Conservation (phyloP, 2,113 vertebrate species). For the Pangasianodon gigas region DNA sequence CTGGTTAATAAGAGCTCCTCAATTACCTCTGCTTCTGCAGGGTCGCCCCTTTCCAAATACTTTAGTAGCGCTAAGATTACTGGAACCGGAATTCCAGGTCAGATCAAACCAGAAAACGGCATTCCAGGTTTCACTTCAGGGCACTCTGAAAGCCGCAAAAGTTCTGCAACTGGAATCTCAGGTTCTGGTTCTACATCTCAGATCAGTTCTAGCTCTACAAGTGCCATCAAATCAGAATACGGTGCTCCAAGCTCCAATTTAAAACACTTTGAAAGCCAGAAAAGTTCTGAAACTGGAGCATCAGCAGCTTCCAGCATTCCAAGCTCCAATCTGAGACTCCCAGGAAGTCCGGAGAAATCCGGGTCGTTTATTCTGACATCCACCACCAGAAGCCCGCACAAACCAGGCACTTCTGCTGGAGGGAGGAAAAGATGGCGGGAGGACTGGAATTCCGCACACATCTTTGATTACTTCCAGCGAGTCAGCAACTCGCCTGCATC, state of each 20-base stretch:
- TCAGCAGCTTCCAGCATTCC: background rate
- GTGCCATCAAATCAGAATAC: background rate
- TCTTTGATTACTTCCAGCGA: slow-evolving; percentile 68
- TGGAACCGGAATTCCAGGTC: background rate
- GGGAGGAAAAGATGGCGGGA: slow-evolving; percentile 68
- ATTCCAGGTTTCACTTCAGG: background rate
- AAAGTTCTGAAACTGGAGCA: background rate
- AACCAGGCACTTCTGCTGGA: slow-evolving; percentile 1
- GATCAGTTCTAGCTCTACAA: background rate
- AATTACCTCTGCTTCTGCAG: slow-evolving; percentile 7
- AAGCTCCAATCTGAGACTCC: background rate
- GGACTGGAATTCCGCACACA: slow-evolving; percentile 51
- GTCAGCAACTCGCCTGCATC: slow-evolving; percentile 20
- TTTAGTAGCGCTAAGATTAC: slow-evolving; percentile 32
- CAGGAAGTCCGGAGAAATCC: slow-evolving; percentile 18
- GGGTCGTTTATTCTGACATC: background rate
- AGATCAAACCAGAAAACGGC: background rate
- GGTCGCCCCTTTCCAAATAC: slow-evolving; percentile 50
- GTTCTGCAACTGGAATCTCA: background rate
- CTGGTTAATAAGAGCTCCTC: slow-evolving; percentile 2
- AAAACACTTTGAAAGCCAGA: slow-evolving; percentile 1
- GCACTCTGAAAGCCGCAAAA: background rate
- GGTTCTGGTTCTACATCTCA: background rate
- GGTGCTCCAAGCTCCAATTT: background rate
- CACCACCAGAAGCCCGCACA: slow-evolving; percentile 34